A percentile compares a stretch with the other conserved stretches of the same genome.
phyloP scores from a whole-genome alignment of 1,140 invertebrate species.

The Teleogryllus occipitalis region DNA sequence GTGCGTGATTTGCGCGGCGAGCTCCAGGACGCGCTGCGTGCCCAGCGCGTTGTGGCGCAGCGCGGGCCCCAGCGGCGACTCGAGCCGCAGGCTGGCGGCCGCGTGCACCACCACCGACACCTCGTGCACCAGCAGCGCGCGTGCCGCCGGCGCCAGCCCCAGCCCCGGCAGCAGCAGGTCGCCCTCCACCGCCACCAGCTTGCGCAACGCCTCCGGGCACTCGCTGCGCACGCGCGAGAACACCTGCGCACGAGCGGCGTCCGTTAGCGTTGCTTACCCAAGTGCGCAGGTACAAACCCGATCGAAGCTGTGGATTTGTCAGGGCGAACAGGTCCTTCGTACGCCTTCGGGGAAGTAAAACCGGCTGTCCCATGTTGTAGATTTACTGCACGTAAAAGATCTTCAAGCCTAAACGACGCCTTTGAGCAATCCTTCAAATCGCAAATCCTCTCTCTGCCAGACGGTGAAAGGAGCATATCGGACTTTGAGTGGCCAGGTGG shows the following conservation, averaged over 20 bases:
- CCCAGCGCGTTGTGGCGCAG: constrained; percentile 31
- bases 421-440: too few relatives aligned
- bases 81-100: constrained; percentile 46
- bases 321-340: too few relatives aligned
- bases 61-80: constrained; percentile 24
- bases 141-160: constrained; percentile 26
- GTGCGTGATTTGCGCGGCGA: constrained; percentile 32
- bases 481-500: too few relatives aligned
- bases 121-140: constrained; percentile 33
- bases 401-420: too few relatives aligned
- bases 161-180: constrained; percentile 21
- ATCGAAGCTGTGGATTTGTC: too few relatives aligned
- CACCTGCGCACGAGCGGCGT: constrained; percentile 31
- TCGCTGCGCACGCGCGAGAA: constrained; percentile 35
- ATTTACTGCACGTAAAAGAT: too few relatives aligned
- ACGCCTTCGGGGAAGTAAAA: too few relatives aligned
- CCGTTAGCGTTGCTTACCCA: too few relatives aligned
- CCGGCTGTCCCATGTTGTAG: too few relatives aligned
- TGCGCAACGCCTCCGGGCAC: constrained; percentile 32
- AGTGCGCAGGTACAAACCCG: too few relatives aligned
- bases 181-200: constrained; percentile 45
- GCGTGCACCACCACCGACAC: constrained; percentile 58
- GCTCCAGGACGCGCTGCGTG: constrained; percentile 30
- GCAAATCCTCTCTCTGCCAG: too few relatives aligned
- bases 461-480: too few relatives aligned